Evolutionary conservation across 2,888 invertebrate genomes (phyloP).

Genomic region (Zele albiditarsus): DNA sequence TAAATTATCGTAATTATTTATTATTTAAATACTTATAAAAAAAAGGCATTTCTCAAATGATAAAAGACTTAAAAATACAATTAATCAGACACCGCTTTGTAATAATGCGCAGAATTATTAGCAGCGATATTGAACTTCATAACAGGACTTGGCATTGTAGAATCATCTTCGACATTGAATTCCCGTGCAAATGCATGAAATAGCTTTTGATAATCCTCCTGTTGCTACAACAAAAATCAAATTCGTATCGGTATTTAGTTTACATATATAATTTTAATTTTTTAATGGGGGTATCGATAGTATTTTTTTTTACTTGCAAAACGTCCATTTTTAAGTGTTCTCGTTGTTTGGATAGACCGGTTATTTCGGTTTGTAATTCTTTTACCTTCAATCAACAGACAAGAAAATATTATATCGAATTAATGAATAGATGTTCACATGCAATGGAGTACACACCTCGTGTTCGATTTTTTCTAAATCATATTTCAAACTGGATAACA

Average conservation of each 20-base stretch:
- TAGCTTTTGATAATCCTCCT: slow-evolving; percentile 53
- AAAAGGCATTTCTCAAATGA: too few relatives aligned
- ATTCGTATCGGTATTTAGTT: slow-evolving; percentile 9
- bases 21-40: not conserved
- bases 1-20: not conserved
- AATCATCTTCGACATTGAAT: slow-evolving; percentile 34
- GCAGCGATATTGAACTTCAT: not conserved
- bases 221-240: slow-evolving; percentile 50
- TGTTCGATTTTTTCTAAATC: slow-evolving; percentile 58
- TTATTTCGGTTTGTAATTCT: slow-evolving; percentile 53
- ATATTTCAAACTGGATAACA: slow-evolving; percentile 57
- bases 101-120: not conserved
- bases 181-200: slow-evolving; percentile 50
- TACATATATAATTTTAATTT: not conserved
- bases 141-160: not conserved
- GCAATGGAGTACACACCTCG: slow-evolving; percentile 52
- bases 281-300: not conserved
- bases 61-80: too few relatives aligned
- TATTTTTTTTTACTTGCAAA: slow-evolving; percentile 49
- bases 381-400: slow-evolving; percentile 47
- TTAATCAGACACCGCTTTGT: not conserved
- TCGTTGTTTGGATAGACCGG: slow-evolving; percentile 52
- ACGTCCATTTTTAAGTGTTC: slow-evolving; percentile 54
- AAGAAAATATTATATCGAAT: not conserved
- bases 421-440: not conserved